Percentiles rank a stretch among this genome's conserved stretches.
These are phyloP conservation scores for Enteromius thamalakanensis DNA, from an alignment of 2,797 vertebrate species.

Conservation along the genomic window DNA sequence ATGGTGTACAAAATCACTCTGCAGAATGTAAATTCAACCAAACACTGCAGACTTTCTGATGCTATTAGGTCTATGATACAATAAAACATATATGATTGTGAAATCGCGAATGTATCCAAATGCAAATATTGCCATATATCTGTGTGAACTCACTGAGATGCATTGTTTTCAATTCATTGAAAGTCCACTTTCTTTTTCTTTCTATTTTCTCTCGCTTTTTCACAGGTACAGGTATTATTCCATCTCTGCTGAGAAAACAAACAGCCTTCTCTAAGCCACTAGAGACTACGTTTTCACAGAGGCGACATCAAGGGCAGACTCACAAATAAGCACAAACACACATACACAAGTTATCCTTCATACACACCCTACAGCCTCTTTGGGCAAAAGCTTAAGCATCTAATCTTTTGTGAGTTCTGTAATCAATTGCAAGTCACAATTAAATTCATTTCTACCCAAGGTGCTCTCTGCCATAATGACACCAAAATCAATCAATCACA, in stretches of 20 bases:
- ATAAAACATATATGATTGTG: constrained; percentile 17
- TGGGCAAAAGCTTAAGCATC: constrained; percentile 36
- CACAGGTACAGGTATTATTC: constrained; percentile 36
- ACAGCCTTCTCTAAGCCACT: neutral
- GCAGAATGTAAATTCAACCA: constrained; percentile 6
- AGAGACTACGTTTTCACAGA: constrained; percentile 26
- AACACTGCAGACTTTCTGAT: constrained; percentile 12
- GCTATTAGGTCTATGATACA: neutral
- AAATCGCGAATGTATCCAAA: constrained; percentile 19
- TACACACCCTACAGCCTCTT: neutral
- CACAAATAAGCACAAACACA: constrained; percentile 25
- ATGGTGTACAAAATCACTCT: constrained; percentile 9
- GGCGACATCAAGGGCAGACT: constrained; percentile 39
- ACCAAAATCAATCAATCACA: constrained; percentile 48
- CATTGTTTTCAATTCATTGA: neutral
- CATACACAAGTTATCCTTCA: neutral
- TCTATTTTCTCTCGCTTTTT: neutral
- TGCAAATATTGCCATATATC: constrained; percentile 21
- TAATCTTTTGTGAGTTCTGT: constrained; percentile 44
- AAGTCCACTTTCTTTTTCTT: neutral
- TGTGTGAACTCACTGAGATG: neutral
- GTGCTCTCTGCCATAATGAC: constrained; percentile 32
- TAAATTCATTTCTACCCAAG: constrained; percentile 36
- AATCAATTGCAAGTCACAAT: constrained; percentile 47
- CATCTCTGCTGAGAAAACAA: constrained; percentile 1